Evolutionary conservation across 2,888 invertebrate genomes (phyloP).

Genomic region (Horisme vitalbata): DNA sequence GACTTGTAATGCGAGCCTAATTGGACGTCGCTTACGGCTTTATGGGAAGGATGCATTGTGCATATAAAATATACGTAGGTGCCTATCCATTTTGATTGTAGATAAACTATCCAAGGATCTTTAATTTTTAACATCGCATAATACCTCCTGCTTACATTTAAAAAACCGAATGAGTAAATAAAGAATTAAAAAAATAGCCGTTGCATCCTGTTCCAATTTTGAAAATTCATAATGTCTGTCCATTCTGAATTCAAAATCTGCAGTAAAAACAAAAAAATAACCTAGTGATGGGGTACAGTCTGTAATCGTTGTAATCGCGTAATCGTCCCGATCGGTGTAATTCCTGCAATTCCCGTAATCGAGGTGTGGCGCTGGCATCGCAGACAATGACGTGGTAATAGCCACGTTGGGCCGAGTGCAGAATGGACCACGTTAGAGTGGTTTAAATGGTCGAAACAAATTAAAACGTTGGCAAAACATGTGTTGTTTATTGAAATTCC

Average conservation of each 20-base stretch:
- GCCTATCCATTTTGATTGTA: too few relatives aligned
- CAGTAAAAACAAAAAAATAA: conserved; percentile 9
- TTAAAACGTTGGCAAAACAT: conserved; percentile 25
- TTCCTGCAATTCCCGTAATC: conserved; percentile 37
- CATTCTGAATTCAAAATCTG: not conserved
- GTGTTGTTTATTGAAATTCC: conserved; percentile 27
- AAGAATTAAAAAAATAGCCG: too few relatives aligned
- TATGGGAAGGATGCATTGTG: not conserved
- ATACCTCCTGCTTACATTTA: too few relatives aligned
- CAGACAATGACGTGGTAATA: conserved; percentile 47
- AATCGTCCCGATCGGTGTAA: conserved; percentile 28
- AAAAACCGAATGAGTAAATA: too few relatives aligned
- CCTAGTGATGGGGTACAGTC: conserved; percentile 19
- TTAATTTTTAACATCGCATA: too few relatives aligned
- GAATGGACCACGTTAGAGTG: conserved; percentile 26
- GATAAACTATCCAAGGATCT: too few relatives aligned
- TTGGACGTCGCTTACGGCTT: conserved; percentile 23
- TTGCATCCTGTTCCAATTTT: too few relatives aligned
- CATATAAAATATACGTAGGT: too few relatives aligned
- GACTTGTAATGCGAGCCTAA: conserved; percentile 29
- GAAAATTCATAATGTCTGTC: not conserved
- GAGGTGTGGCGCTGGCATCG: conserved; percentile 31
- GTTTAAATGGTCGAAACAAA: conserved; percentile 28
- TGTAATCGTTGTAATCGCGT: conserved; percentile 27
- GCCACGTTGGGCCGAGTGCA: conserved; percentile 23